Conservation (phyloP, 2,113 vertebrate species). For the Fregata magnificens region DNA sequence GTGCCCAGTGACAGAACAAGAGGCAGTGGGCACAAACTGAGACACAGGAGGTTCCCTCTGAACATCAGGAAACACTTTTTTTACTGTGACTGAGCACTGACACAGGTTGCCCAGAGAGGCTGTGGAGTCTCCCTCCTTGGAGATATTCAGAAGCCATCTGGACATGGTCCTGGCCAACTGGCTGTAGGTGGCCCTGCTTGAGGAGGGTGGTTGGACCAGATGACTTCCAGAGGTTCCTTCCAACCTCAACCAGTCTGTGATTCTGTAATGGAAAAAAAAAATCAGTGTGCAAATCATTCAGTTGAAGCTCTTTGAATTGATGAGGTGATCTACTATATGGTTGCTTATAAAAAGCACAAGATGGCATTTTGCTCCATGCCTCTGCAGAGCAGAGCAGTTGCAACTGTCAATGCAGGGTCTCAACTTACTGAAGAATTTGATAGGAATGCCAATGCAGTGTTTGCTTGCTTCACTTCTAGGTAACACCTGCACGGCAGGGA, state of each 20-base stretch:
- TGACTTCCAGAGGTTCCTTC: background rate
- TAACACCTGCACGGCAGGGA: background rate
- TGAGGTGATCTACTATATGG: background rate
- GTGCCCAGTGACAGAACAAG: background rate
- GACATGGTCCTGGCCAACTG: background rate
- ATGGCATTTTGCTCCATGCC: background rate
- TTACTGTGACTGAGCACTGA: background rate
- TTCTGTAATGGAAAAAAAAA: background rate
- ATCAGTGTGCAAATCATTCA: background rate
- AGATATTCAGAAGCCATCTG: background rate
- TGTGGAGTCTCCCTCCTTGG: background rate
- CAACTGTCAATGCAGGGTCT: background rate
- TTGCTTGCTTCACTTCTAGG: background rate
- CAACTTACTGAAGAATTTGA: background rate
- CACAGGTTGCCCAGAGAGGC: background rate
- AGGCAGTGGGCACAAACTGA: background rate
- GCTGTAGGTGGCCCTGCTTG: background rate
- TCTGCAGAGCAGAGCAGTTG: background rate
- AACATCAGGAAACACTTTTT: background rate
- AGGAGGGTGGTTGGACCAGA: background rate
- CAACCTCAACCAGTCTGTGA: background rate
- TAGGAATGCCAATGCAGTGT: background rate
- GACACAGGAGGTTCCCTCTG: background rate
- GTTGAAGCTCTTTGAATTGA: background rate
- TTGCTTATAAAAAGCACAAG: background rate